phyloP scores from a whole-genome alignment of 2,113 vertebrate genomes.

The Nesospiza acunhae region DNA sequence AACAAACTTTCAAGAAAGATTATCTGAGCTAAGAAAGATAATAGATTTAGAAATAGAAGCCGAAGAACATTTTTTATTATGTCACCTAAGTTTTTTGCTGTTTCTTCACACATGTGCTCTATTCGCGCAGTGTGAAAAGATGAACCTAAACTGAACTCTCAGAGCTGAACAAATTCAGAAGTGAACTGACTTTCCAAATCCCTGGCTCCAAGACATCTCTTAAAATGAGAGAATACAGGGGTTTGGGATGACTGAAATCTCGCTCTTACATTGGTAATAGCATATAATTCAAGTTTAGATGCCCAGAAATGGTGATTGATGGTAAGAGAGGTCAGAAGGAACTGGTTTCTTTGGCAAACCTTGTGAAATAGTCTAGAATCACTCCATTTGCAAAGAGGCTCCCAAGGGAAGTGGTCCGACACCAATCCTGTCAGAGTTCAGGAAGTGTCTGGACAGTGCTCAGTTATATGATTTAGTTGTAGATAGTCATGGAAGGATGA shows the following conservation, averaged over 20 bases:
- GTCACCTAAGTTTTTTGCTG: neutral
- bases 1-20: neutral
- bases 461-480: neutral
- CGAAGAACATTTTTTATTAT: neutral
- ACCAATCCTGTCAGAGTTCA: neutral
- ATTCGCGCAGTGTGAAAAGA: neutral
- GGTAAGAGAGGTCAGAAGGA: neutral
- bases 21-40: neutral
- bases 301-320: neutral
- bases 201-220: neutral
- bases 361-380: neutral
- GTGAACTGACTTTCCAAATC: neutral
- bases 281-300: neutral
- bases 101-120: neutral
- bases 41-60: neutral
- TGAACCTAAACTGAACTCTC: neutral
- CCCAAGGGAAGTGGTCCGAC: rapidly evolving
- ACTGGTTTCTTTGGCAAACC: neutral
- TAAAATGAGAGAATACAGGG: neutral
- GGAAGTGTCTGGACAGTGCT: rapidly evolving
- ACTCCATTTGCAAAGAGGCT: neutral
- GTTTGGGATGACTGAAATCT: neutral
- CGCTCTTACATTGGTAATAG: neutral
- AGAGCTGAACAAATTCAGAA: neutral
- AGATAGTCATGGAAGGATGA: neutral